Evolutionary conservation across 2,888 invertebrate genomes (phyloP).

Genomic region (Thysanoteuthis rhombus): DNA sequence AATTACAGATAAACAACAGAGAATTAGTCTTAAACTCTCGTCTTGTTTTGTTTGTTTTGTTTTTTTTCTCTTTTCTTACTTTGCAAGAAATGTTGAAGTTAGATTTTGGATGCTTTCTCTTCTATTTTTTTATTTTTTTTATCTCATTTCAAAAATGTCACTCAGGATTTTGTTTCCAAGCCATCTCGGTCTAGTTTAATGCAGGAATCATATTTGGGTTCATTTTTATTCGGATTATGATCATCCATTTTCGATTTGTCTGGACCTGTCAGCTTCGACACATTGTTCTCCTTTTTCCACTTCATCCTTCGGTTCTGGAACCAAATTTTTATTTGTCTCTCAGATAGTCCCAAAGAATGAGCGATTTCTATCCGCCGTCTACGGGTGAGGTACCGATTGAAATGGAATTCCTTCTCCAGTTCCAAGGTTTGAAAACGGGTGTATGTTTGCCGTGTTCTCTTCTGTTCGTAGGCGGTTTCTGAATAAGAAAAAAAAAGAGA

Average conservation of each 20-base stretch:
- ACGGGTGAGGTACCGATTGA: conserved; percentile 96
- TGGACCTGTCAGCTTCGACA: conserved; percentile 23
- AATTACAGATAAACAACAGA: neutral
- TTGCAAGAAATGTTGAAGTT: neutral
- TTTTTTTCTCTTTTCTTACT: neutral
- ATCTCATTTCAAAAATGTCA: neutral
- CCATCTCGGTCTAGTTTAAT: conserved; percentile 26
- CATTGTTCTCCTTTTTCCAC: conserved; percentile 87
- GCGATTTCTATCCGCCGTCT: conserved; percentile 96
- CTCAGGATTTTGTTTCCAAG: conserved; percentile 23
- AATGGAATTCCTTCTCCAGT: conserved; percentile 97
- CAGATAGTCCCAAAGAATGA: conserved; percentile 93
- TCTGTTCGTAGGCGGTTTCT: conserved; percentile 75
- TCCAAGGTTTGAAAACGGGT: conserved; percentile 97
- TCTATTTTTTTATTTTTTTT: neutral
- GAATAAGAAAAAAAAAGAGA: neutral
- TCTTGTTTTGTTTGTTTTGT: neutral
- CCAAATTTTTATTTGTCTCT: conserved; percentile 80
- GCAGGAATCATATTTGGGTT: conserved; percentile 23
- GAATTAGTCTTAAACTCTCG: neutral
- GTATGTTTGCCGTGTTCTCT: conserved; percentile 95
- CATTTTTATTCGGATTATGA: conserved; percentile 21
- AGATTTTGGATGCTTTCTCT: neutral
- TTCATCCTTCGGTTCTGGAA: conserved; percentile 97
- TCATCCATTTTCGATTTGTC: conserved; percentile 30